Evolutionary conservation across 1,140 invertebrate genomes (phyloP).

Genomic region (Macrosteles quadrilineatus): DNA sequence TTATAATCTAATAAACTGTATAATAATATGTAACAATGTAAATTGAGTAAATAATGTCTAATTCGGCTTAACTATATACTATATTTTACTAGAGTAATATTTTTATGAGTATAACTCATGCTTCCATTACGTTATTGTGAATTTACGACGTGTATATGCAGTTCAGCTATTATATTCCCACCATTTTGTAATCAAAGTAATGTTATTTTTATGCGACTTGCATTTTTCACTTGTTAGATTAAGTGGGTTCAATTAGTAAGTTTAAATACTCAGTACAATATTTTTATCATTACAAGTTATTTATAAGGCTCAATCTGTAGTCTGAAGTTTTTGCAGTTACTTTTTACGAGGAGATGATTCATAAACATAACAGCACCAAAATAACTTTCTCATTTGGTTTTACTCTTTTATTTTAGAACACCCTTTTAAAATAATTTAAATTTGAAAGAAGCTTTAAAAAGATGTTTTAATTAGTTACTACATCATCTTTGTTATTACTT

Average conservation of each 20-base stretch:
- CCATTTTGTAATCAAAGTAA: conserved; percentile 1
- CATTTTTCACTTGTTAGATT: background rate
- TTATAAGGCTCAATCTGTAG: too few relatives aligned
- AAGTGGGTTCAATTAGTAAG: background rate
- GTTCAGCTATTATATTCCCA: background rate
- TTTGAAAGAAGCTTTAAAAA: too few relatives aligned
- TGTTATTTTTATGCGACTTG: background rate
- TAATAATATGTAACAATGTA: conserved; percentile 14
- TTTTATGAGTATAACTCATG: conserved; percentile 21
- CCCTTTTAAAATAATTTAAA: too few relatives aligned
- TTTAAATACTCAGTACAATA: background rate
- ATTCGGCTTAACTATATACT: conserved; percentile 20
- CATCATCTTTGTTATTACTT: too few relatives aligned
- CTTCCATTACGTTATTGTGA: conserved; percentile 17
- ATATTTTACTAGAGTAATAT: conserved; percentile 20
- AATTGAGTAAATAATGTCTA: conserved; percentile 13
- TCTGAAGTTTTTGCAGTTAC: too few relatives aligned
- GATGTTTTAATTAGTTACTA: too few relatives aligned
- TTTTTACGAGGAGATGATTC: too few relatives aligned
- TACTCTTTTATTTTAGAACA: too few relatives aligned
- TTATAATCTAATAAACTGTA: conserved; percentile 1
- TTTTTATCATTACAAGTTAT: background rate
- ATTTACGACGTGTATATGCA: background rate
- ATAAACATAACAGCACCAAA: too few relatives aligned
- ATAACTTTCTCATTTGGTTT: too few relatives aligned